phyloP scores from a whole-genome alignment of 2,113 vertebrate genomes.

The Pterophyllum scalare region DNA sequence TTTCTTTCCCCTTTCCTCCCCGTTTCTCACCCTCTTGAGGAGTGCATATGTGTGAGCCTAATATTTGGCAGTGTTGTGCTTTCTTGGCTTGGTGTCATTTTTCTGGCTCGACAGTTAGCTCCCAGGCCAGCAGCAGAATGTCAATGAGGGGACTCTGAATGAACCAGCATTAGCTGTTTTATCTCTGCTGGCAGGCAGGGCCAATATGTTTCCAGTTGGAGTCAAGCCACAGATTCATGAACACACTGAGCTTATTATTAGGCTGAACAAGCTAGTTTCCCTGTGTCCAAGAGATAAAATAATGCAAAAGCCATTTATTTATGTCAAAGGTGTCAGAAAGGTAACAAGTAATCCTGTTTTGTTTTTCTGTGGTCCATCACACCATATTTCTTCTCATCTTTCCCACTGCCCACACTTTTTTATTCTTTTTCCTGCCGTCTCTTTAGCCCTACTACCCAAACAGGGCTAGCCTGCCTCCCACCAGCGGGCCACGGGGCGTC shows the following conservation, averaged over 20 bases:
- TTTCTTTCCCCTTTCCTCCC: neutral
- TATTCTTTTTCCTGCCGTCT: slow-evolving; percentile 17
- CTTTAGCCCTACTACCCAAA: slow-evolving; percentile 92
- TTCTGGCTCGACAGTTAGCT: slow-evolving; percentile 41
- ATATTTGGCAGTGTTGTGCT: slow-evolving; percentile 45
- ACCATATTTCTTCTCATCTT: neutral
- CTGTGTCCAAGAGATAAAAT: slow-evolving; percentile 21
- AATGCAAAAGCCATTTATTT: neutral
- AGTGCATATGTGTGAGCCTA: slow-evolving; percentile 44
- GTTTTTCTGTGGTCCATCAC: neutral
- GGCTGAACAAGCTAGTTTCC: slow-evolving; percentile 12
- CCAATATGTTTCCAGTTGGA: slow-evolving; percentile 63
- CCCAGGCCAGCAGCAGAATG: slow-evolving; percentile 66
- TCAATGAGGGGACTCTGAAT: slow-evolving; percentile 70
- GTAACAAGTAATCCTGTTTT: neutral
- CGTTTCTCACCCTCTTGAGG: neutral
- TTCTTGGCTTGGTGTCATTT: slow-evolving; percentile 58
- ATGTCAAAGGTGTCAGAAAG: slow-evolving; percentile 11
- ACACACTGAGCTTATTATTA: slow-evolving; percentile 33
- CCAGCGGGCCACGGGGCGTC: slow-evolving; percentile 86
- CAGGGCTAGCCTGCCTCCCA: slow-evolving; percentile 85
- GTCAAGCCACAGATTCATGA: slow-evolving; percentile 42
- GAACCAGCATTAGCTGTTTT: slow-evolving; percentile 65
- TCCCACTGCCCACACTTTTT: neutral
- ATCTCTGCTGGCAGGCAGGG: slow-evolving; percentile 56